Evolutionary conservation across 2,797 vertebrate species (phyloP).

Genomic region (Taenioides sp.): DNA sequence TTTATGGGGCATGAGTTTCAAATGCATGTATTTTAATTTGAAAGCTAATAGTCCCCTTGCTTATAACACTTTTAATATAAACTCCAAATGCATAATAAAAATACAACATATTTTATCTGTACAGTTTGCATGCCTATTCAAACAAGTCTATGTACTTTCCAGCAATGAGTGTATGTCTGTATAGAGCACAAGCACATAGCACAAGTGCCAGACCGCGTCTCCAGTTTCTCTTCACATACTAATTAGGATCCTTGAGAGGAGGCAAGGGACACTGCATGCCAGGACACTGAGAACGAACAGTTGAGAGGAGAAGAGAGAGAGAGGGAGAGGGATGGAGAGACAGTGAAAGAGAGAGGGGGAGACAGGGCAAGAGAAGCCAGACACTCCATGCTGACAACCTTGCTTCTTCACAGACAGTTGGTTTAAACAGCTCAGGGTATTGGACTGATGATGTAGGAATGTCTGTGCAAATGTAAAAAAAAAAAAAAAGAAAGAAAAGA

Average conservation of each 20-base stretch:
- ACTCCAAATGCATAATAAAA: neutral
- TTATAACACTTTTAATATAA: neutral
- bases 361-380: neutral
- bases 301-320: neutral
- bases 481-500: too few species aligned
- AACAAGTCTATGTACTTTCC: constrained; percentile 16
- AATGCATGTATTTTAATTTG: too few species aligned
- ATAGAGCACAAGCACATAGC: constrained; percentile 31
- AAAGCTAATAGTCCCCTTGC: neutral
- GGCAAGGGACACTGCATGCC: constrained; percentile 23
- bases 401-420: constrained; percentile 47
- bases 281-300: constrained; percentile 15
- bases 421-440: constrained; percentile 63
- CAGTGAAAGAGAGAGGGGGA: neutral
- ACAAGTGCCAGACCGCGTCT: constrained; percentile 29
- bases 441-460: constrained; percentile 35
- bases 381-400: constrained; percentile 32
- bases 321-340: neutral
- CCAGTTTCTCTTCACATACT: constrained; percentile 40
- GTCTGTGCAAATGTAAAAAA: constrained; percentile 49
- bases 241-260: constrained; percentile 45
- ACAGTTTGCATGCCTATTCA: neutral
- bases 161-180: constrained; percentile 4
- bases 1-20: too few species aligned
- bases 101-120: neutral